A percentile compares a stretch with the other conserved stretches of the same genome.
These are phyloP conservation scores for Urechis unicinctus DNA, from an alignment of 2,888 invertebrate genomes.

Conservation along the genomic window DNA sequence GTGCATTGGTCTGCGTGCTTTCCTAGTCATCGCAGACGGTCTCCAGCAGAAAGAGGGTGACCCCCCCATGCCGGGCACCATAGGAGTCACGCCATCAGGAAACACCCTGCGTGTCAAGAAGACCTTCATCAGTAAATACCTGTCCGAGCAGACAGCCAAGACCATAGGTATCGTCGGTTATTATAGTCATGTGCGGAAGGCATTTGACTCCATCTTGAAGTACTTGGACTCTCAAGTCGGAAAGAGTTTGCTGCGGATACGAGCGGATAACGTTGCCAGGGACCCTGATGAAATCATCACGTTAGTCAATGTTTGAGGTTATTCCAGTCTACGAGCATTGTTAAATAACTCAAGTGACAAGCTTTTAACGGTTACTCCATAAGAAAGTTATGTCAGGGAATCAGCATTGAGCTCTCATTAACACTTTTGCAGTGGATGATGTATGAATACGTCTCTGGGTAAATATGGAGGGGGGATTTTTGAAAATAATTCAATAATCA, in stretches of 20 bases:
- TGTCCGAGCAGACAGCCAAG: conserved; percentile 84
- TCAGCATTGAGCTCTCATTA: background rate
- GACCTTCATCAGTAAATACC: conserved; percentile 82
- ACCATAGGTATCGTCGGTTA: conserved; percentile 96
- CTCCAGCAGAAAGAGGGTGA: conserved; percentile 98
- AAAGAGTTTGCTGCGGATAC: conserved; percentile 92
- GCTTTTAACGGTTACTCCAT: too few species aligned
- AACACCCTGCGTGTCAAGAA: conserved; percentile 91
- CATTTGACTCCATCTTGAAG: conserved; percentile 89
- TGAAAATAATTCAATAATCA: background rate
- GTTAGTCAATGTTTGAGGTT: conserved; percentile 29
- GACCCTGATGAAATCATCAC: conserved; percentile 54
- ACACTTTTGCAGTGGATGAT: background rate
- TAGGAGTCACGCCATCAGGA: conserved; percentile 89
- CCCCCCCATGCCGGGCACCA: conserved; percentile 96
- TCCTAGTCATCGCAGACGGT: conserved; percentile 96
- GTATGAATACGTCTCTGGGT: too few species aligned
- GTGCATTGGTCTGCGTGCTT: conserved; percentile 96
- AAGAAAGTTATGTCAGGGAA: too few species aligned
- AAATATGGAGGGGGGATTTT: too few species aligned
- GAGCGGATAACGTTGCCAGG: conserved; percentile 90
- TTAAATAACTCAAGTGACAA: background rate
- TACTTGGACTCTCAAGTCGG: conserved; percentile 94
- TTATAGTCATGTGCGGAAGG: conserved; percentile 89
- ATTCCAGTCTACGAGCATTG: background rate